Base-by-base conservation (phyloP, 2,113 vertebrate species). In the Platichthys stellatus region DNA sequence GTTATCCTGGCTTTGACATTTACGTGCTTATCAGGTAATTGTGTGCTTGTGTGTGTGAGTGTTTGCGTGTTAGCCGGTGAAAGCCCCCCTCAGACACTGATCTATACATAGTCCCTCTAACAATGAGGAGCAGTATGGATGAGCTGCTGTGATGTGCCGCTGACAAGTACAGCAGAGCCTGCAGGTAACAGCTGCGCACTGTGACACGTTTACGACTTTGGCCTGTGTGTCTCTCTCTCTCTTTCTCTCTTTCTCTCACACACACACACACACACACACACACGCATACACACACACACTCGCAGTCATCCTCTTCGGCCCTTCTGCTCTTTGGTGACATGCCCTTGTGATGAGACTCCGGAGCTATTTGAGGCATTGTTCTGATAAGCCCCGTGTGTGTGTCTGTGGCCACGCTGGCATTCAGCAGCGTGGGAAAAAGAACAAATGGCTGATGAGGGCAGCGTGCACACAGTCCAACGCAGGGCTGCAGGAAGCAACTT, bases 341-440 rank as follows among this genome's bases (percentile, higher is more conserved):
- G 85, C 78, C 86, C 90, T 87, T 88, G 74, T 80, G 89, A 92
- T 92, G 92, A 92, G 85, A 53, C 89, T 84, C 58, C 20, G 18
- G 23, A 92, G 88, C 88, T 94, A 94, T 94, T 93, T 87, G 90
- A 92, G 79, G 93, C 89, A 94, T 95, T 94, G 93, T 94, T 93
- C 91, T 72, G 91, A 94, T 94, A 94, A 94, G 92, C 92, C 83
- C 72, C 40, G 82, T 74, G 74, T 88, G 81, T 82, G 83, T 89
- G 86, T 84, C 49, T 74, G 81, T 56, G 77, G 76, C 71, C 63
- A 69, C 23, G 31, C 81, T 82, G 86, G 89, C 90, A 92, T 90
- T 77, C 75, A 81, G 72, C 87, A 93, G 90, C 93, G 93, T 95
- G 94, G 94, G 94, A 95, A 95, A 94, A 93, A 93, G 92, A 93